Conservation (phyloP, 2,888 invertebrate genomes). For the Eupithecia centaureata region DNA sequence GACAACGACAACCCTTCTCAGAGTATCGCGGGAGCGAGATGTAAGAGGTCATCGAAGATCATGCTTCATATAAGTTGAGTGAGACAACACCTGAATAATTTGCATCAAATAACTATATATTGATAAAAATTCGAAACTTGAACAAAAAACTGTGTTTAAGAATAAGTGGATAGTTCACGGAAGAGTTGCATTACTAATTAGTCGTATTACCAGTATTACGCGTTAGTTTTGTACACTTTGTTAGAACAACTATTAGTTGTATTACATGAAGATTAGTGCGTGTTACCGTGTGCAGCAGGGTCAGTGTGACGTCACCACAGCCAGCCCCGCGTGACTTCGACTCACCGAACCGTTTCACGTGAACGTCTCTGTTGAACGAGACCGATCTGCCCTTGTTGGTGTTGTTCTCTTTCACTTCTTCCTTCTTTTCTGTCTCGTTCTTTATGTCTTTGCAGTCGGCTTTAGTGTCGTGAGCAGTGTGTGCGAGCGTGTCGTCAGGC, state of each 20-base stretch:
- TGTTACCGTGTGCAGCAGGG: constrained; percentile 41
- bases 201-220: constrained; percentile 18
- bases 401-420: constrained; percentile 68
- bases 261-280: constrained; percentile 40
- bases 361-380: constrained; percentile 95
- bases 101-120: background rate
- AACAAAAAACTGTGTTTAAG: background rate
- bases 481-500: background rate
- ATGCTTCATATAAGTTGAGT: background rate
- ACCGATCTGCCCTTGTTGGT: constrained; percentile 85
- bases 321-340: constrained; percentile 34
- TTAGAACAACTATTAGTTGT: constrained; percentile 17
- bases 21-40: background rate
- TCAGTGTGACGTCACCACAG: constrained; percentile 10
- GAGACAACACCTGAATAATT: background rate
- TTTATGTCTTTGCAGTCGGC: constrained; percentile 59
- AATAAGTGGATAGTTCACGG: background rate
- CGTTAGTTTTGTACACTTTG: constrained; percentile 26
- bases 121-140: background rate
- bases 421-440: constrained; percentile 38
- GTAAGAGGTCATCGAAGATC: background rate
- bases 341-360: constrained; percentile 95
- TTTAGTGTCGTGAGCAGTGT: background rate
- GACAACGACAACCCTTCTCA: background rate
- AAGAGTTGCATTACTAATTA: constrained; percentile 23